A percentile compares a stretch with the other conserved stretches of the same genome.
phyloP scores from a whole-genome alignment of 2,888 invertebrate genomes.

The Aelia acuminata region DNA sequence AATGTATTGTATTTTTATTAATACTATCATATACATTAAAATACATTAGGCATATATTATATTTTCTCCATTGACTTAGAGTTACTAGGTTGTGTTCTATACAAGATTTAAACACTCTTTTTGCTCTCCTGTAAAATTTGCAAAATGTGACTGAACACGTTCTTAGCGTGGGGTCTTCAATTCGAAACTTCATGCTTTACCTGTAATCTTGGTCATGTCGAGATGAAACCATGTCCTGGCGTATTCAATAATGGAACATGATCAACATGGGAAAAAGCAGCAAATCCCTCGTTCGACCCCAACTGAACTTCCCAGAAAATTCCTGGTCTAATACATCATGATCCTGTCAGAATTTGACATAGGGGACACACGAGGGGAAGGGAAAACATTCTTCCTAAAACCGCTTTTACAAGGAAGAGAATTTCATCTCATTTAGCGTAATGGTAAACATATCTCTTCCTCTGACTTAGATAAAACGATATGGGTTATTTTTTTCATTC shows the following conservation, averaged over 20 bases:
- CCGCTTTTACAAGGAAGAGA: background rate
- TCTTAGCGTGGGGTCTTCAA: too few relatives aligned
- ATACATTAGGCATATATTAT: too few relatives aligned
- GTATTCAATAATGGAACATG: background rate
- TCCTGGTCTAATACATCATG: background rate
- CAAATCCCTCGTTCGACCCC: background rate
- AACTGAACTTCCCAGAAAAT: background rate
- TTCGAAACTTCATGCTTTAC: too few relatives aligned
- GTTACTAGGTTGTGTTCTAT: too few relatives aligned
- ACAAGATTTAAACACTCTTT: too few relatives aligned
- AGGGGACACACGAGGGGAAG: background rate
- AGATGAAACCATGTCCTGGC: background rate
- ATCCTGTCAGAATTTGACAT: slow-evolving; percentile 4
- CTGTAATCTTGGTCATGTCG: background rate
- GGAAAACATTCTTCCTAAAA: background rate
- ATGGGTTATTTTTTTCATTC: background rate
- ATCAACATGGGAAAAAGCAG: background rate
- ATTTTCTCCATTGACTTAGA: too few relatives aligned
- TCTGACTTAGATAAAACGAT: background rate
- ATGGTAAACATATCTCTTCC: background rate
- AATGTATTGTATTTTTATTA: too few relatives aligned
- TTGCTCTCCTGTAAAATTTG: too few relatives aligned
- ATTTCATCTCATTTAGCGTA: background rate
- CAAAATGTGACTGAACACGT: too few relatives aligned
- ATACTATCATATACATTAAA: too few relatives aligned